A percentile compares a stretch with the other conserved stretches of the same genome.
phyloP scores from a whole-genome alignment of 2,888 invertebrate genomes.

The Hirtodrosophila cameraria region DNA sequence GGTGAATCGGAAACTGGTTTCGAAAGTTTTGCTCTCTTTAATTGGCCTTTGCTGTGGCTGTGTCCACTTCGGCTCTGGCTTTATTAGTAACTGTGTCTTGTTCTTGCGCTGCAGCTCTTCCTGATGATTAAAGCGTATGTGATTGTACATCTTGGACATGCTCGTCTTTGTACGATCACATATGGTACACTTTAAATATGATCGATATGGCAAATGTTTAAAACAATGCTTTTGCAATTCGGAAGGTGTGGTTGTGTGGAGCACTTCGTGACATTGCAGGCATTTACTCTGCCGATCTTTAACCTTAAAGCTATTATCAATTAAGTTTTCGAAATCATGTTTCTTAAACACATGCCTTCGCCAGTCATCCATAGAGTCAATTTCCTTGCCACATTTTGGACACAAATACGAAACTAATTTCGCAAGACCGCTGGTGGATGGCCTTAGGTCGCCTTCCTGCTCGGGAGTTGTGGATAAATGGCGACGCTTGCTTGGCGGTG shows the following conservation, averaged over 20 bases:
- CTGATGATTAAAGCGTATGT: conserved; percentile 74
- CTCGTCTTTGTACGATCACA: conserved; percentile 79
- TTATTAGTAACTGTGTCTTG: conserved; percentile 58
- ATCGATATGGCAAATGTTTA: conserved; percentile 77
- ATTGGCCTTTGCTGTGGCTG: background rate
- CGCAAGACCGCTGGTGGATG: conserved; percentile 28
- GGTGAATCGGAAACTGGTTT: background rate
- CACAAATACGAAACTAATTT: conserved; percentile 74
- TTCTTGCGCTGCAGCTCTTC: conserved; percentile 51
- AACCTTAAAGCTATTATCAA: conserved; percentile 72
- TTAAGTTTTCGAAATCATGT: conserved; percentile 72
- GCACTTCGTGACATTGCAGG: conserved; percentile 66
- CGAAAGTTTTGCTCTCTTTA: background rate
- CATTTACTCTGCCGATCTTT: conserved; percentile 62
- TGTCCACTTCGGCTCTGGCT: conserved; percentile 57
- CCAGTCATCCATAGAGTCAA: conserved; percentile 67
- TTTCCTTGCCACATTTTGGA: conserved; percentile 75
- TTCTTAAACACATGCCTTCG: conserved; percentile 75
- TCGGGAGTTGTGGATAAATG: conserved; percentile 26
- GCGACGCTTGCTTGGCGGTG: conserved; percentile 40
- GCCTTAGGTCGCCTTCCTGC: conserved; percentile 35
- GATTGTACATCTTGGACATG: conserved; percentile 77
- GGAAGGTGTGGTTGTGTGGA: conserved; percentile 57
- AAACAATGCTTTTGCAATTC: conserved; percentile 79
- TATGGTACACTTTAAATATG: conserved; percentile 76